These are phyloP conservation scores for Drosophila elegans DNA, from an alignment of 1,140 invertebrate genomes.

Conservation along the genomic window DNA sequence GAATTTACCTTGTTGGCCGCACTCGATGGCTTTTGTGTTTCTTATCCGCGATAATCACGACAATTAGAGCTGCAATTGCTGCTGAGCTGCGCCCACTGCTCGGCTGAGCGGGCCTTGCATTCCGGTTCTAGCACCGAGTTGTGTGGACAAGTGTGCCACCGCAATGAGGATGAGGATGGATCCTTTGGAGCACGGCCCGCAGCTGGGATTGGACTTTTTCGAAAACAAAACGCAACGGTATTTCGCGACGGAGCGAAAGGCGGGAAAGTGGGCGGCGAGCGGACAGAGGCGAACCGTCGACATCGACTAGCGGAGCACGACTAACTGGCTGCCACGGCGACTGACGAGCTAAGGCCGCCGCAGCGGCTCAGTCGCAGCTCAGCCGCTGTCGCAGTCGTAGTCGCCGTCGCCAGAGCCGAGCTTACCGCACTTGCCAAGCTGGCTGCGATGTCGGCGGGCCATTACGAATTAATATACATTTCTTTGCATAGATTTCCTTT, in stretches of 20 bases:
- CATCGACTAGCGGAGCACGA: slow-evolving; percentile 76
- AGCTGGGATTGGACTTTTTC: neutral
- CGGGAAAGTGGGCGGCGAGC: slow-evolving; percentile 15
- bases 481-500: slow-evolving; percentile 46
- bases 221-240: neutral
- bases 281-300: slow-evolving; percentile 57
- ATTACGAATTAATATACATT: slow-evolving; percentile 72
- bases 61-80: neutral
- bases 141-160: neutral
- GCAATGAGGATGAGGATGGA: neutral
- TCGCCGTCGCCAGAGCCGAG: slow-evolving; percentile 8
- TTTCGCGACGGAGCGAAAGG: slow-evolving; percentile 10
- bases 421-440: slow-evolving; percentile 42
- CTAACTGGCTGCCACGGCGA: slow-evolving; percentile 72
- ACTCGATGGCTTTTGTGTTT: slow-evolving; percentile 1
- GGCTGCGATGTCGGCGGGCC: slow-evolving; percentile 17
- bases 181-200: neutral
- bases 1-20: slow-evolving; percentile 49
- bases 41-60: neutral
- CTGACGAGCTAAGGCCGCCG: slow-evolving; percentile 67
- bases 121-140: neutral
- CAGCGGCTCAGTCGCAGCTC: slow-evolving; percentile 7
- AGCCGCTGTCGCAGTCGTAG: slow-evolving; percentile 16
- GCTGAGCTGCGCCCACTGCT: neutral
- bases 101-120: neutral